Percentiles rank a stretch among this genome's conserved stretches.
These are phyloP conservation scores for Phoxinus dragarum DNA, from an alignment of 2,797 vertebrate species.

Conservation along the genomic window DNA sequence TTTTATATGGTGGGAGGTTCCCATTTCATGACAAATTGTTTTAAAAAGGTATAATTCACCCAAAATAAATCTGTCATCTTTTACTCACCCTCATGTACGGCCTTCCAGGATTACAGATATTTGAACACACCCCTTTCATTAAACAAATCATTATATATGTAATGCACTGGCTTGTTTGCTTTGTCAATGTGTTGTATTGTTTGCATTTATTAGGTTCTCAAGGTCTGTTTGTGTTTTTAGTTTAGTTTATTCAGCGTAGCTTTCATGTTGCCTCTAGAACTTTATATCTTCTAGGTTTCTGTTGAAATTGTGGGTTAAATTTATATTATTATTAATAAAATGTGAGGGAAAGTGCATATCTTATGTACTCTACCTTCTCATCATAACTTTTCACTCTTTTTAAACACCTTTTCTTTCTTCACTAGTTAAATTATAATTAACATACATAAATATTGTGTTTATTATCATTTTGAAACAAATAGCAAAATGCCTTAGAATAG, in stretches of 20 bases:
- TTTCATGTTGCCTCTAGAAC: not conserved
- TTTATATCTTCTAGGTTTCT: not conserved
- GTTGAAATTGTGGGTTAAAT: not conserved
- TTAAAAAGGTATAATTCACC: not conserved
- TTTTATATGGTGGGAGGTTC: not conserved
- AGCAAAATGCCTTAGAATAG: not conserved
- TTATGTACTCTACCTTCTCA: not conserved
- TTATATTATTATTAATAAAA: not conserved
- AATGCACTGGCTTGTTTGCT: not conserved
- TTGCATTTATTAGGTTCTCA: not conserved
- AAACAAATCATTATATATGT: not conserved
- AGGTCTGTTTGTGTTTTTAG: not conserved
- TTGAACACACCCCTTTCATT: slow-evolving; percentile 16
- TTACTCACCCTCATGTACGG: not conserved
- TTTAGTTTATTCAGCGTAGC: not conserved
- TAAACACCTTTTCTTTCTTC: not conserved
- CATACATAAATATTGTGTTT: not conserved
- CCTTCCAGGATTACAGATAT: not conserved
- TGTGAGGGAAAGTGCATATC: not conserved
- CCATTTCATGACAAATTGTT: not conserved
- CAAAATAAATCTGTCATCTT: not conserved
- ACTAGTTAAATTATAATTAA: not conserved
- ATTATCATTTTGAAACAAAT: not conserved
- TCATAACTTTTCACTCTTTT: not conserved
- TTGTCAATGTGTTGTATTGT: not conserved